Conservation (phyloP, 2,797 vertebrate genomes). For the Lutjanus argentimaculatus region DNA sequence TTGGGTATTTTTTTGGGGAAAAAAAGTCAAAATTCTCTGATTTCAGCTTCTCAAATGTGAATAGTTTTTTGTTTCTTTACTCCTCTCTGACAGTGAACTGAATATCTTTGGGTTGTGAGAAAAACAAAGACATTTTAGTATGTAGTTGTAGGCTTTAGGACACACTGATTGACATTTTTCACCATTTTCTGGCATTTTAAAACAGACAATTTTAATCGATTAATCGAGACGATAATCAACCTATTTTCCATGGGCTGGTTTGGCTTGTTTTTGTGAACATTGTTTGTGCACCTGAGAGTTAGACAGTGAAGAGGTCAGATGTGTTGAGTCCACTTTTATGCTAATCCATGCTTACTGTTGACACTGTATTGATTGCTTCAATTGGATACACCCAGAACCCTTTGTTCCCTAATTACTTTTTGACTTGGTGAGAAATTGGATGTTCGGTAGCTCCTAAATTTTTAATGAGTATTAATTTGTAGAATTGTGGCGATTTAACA, state of each 20-base stretch:
- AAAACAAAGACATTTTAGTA: too few relatives aligned
- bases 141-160: too few relatives aligned
- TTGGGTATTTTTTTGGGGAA: too few relatives aligned
- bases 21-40: too few relatives aligned
- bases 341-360: conserved; percentile 7
- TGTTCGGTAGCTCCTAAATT: conserved; percentile 11
- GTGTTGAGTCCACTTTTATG: background rate
- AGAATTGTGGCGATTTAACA: conserved; percentile 2
- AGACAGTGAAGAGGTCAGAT: background rate
- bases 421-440: conserved; percentile 17
- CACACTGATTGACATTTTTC: too few relatives aligned
- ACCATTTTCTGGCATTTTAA: too few relatives aligned
- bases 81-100: too few relatives aligned
- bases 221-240: too few relatives aligned
- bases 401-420: conserved; percentile 39
- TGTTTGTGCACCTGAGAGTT: background rate
- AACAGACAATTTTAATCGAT: too few relatives aligned
- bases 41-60: too few relatives aligned
- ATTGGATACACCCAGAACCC: background rate
- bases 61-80: too few relatives aligned
- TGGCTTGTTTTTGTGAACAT: background rate
- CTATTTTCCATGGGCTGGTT: background rate
- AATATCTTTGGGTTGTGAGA: too few relatives aligned
- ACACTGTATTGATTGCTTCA: conserved; percentile 25
- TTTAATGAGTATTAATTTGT: conserved; percentile 38